Percentiles rank a stretch among this genome's conserved stretches.
Conservation (phyloP, 2,797 vertebrate genomes). For the Lacerta bilineata region DNA sequence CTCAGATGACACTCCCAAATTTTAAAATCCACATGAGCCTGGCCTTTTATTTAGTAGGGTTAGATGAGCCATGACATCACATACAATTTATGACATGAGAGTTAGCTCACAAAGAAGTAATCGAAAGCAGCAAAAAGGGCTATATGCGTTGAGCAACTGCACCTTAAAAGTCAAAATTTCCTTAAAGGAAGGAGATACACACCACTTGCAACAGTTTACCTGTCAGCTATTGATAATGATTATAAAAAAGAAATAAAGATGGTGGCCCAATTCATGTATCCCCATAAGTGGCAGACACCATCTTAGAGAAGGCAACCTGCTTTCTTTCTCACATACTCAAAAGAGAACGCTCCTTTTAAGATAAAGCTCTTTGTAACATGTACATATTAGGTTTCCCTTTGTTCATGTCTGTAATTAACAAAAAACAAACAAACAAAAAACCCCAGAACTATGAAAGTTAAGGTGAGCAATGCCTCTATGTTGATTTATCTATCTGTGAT, state of each 20-base stretch:
- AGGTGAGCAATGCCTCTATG: background rate
- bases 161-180: background rate
- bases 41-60: background rate
- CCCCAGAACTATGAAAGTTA: background rate
- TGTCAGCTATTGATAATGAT: background rate
- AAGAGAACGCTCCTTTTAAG: background rate
- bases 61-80: conserved; percentile 23
- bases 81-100: background rate
- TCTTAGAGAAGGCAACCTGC: background rate
- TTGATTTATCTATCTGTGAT: background rate
- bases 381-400: background rate
- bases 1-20: background rate
- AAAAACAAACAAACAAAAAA: background rate
- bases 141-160: background rate
- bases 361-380: background rate
- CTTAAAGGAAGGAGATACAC: background rate
- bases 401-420: background rate
- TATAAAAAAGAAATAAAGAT: background rate
- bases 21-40: background rate
- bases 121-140: background rate
- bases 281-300: background rate
- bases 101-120: background rate
- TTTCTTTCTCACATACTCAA: background rate
- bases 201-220: background rate
- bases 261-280: background rate